Conservation (phyloP, 1,140 invertebrate genomes). For the Nymphalis io region DNA sequence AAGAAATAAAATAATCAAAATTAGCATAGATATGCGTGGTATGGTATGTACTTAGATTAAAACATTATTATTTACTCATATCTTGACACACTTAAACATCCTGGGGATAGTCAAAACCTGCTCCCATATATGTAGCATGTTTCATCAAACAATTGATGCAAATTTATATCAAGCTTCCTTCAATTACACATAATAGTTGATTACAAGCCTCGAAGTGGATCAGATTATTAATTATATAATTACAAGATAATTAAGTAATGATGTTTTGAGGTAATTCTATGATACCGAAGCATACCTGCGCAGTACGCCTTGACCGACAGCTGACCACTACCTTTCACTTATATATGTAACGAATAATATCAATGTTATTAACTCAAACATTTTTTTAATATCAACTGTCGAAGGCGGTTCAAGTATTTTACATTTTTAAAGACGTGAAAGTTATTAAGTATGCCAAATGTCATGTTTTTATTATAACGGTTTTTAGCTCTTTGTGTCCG, state of each 20-base stretch:
- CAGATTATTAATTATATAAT: constrained; percentile 27
- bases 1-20: no score
- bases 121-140: neutral
- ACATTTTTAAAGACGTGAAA: neutral
- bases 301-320: constrained; percentile 42
- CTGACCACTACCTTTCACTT: constrained; percentile 43
- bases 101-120: no score
- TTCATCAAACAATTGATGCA: neutral
- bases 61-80: no score
- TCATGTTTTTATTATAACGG: neutral
- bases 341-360: constrained; percentile 27
- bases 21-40: no score
- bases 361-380: constrained; percentile 13
- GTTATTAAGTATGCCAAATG: neutral
- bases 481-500: no score
- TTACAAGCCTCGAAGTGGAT: constrained; percentile 15
- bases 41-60: no score
- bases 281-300: constrained; percentile 30
- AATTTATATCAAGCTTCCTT: neutral
- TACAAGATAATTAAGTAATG: constrained; percentile 27
- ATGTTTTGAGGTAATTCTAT: constrained; percentile 39
- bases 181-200: neutral
- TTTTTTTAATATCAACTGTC: neutral
- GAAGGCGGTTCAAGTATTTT: neutral
- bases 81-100: no score